Conservation (phyloP, 1,140 invertebrate genomes). For the Heliconius hewitsoni region DNA sequence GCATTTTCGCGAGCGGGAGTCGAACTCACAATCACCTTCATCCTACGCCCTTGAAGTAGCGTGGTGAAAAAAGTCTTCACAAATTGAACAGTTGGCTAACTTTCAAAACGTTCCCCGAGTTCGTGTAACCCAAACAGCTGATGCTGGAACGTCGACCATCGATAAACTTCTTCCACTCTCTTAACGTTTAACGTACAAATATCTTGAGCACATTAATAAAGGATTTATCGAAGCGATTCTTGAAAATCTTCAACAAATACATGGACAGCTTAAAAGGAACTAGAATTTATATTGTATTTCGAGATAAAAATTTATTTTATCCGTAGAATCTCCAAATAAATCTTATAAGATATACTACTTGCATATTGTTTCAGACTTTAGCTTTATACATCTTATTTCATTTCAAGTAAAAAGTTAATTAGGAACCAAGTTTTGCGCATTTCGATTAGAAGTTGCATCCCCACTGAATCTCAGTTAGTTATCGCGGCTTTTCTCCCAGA, state of each 20-base stretch:
- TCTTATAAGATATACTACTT: conserved; percentile 21
- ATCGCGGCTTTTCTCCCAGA: conserved; percentile 21
- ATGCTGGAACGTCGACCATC: neutral
- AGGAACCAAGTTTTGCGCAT: conserved; percentile 31
- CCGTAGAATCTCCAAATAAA: neutral
- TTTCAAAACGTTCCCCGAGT: neutral
- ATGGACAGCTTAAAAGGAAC: conserved; percentile 15
- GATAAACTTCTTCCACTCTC: neutral
- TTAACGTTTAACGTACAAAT: conserved; percentile 14
- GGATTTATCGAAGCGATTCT: conserved; percentile 15
- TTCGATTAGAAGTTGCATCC: conserved; percentile 39
- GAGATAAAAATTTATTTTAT: conserved; percentile 9
- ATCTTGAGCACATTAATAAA: conserved; percentile 13
- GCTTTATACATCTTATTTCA: conserved; percentile 25
- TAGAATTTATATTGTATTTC: conserved; percentile 20
- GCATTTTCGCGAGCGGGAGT: neutral
- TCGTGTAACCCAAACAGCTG: conserved; percentile 12
- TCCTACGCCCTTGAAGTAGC: neutral
- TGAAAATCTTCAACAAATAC: conserved; percentile 18
- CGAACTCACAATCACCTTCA: neutral
- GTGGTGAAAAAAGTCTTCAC: neutral
- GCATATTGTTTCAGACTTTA: conserved; percentile 21
- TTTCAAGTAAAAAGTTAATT: conserved; percentile 32
- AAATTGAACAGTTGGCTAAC: neutral
- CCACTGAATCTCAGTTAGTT: conserved; percentile 31